Evolutionary conservation across 2,888 invertebrate genomes (phyloP).

Genomic region (Macaria liturata): DNA sequence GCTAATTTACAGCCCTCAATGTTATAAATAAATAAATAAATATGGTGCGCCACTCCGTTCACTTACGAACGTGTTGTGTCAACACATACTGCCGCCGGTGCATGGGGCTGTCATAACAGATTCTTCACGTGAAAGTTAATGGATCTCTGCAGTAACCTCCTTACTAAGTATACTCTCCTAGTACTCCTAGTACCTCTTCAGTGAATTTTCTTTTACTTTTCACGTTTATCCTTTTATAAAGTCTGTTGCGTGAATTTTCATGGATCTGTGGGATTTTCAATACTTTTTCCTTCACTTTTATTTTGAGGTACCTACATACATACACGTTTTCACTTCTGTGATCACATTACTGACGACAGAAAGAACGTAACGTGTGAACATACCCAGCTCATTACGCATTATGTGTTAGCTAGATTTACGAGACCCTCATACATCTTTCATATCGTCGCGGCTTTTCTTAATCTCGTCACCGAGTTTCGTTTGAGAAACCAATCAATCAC

Average conservation of each 20-base stretch:
- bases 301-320: no score
- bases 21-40: conserved; percentile 82
- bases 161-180: conserved; percentile 21
- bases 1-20: conserved; percentile 81
- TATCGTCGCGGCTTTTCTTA: conserved; percentile 20
- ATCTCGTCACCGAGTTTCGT: conserved; percentile 24
- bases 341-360: no score
- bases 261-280: no score
- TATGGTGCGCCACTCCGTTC: conserved; percentile 69
- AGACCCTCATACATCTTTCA: conserved; percentile 15
- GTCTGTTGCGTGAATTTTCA: not conserved
- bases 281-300: no score
- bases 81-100: conserved; percentile 57
- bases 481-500: conserved; percentile 36
- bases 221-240: no score
- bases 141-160: conserved; percentile 43
- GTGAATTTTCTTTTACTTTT: not conserved
- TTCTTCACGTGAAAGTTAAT: conserved; percentile 62
- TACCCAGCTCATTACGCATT: conserved; percentile 4
- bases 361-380: not conserved
- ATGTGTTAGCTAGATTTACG: conserved; percentile 18
- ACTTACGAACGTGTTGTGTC: conserved; percentile 64
- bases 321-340: not conserved
- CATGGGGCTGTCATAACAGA: conserved; percentile 76
- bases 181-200: conserved; percentile 6